phyloP scores from a whole-genome alignment of 2,888 invertebrate species.

The Cybosia mesomella region DNA sequence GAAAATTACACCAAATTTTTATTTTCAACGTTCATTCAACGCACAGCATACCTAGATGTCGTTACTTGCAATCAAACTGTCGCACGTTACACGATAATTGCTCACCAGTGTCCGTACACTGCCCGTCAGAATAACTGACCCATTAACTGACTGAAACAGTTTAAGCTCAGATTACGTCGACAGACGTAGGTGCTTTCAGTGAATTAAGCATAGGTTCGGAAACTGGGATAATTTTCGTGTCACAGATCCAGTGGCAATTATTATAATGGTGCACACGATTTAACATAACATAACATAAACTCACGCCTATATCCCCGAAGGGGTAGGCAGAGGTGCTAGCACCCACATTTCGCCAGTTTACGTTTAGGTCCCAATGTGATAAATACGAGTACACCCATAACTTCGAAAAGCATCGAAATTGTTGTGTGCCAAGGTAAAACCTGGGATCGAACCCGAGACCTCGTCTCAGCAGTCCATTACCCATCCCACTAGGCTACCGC shows the following conservation, averaged over 20 bases:
- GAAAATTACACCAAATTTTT: background rate
- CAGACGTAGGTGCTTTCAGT: conserved; percentile 4
- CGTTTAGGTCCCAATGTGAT: too few species aligned
- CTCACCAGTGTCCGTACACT: conserved; percentile 38
- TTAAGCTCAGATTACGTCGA: conserved; percentile 33
- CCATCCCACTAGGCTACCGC: too few species aligned
- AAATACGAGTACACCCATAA: too few species aligned
- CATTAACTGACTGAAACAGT: conserved; percentile 44
- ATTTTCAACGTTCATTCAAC: background rate
- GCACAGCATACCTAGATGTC: conserved; percentile 29
- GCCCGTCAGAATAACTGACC: conserved; percentile 39
- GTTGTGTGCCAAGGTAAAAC: too few species aligned
- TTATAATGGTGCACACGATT: background rate
- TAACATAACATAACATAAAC: too few species aligned
- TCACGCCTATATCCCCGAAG: too few species aligned
- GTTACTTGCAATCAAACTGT: conserved; percentile 47
- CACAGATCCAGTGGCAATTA: background rate
- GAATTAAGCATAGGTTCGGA: background rate
- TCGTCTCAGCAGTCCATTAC: too few species aligned
- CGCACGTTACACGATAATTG: conserved; percentile 48
- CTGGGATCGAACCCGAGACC: too few species aligned
- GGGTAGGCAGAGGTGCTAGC: too few species aligned
- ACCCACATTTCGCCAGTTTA: too few species aligned
- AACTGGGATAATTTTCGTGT: background rate
- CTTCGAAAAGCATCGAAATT: too few species aligned